Base-by-base conservation (phyloP, 2,113 vertebrate genomes). In the Ctenodactylus gundi region DNA sequence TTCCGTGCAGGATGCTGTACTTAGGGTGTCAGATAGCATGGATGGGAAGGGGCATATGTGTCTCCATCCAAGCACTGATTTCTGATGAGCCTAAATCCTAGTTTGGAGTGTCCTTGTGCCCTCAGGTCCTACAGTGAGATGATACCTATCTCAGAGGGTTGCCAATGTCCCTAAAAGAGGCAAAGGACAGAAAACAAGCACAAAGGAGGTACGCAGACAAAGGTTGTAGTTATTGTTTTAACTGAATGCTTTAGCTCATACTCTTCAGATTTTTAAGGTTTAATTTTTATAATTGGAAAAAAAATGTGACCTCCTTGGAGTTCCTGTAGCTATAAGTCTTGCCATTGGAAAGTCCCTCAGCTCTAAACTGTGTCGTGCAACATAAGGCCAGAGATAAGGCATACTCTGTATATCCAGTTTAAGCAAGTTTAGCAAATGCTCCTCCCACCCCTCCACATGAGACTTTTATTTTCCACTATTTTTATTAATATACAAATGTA, bases 231-330 rank as follows among this genome's bases (percentile, higher is more conserved):
- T 87, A 83, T 21, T 85, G 4, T 88, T 82, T 91, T 8, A 41
- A 44, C 36, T 41, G 78, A 93, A 94, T 65, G 7, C 41, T 58
- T 93, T 78, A 27, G n/a, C 17, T 80, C 15, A 75, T 78, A 77
- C 44, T 9, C 25, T 58, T 64, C n/a, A 41, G 58, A 34, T 41
- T 82, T 85, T 72, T 36, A 51, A 94, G 21, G 9, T 67, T 95
- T 76, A 41, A 67, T 51, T 94, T 83, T 81, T 78, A 49, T 44
- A 57, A 67, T 18, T 73, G 51, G 39, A 90, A 93, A 93, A 46
- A 68, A 91, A 80, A 93, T 41, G 17, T 64, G 18, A 14, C 31
- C 57, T 49, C 44, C 34, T 78, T 75, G 34, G 29, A 81, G 46
- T 7, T n/a, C 68, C 31, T n/a, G 55, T 76, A 80, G 21, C 29